These are phyloP conservation scores for Bombus balteatus DNA, from an alignment of 1,140 invertebrate species.

Conservation along the genomic window DNA sequence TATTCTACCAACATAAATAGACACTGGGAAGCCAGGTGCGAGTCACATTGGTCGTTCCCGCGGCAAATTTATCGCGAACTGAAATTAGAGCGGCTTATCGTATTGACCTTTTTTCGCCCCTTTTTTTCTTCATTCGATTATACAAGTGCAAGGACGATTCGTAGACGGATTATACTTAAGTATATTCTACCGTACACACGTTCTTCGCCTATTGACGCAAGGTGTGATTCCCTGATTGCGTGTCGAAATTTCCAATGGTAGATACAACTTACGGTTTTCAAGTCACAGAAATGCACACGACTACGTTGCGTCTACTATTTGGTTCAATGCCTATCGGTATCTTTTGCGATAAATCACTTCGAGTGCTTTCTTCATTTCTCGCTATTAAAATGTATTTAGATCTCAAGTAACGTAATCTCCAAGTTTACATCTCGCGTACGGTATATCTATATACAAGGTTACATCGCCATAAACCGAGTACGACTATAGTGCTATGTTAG, in stretches of 20 bases:
- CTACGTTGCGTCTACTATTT: no score
- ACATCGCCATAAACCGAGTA: background rate
- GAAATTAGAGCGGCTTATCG: slow-evolving; percentile 57
- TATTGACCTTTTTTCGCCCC: slow-evolving; percentile 15
- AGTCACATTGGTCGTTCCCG: slow-evolving; percentile 64
- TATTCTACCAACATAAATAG: slow-evolving; percentile 57
- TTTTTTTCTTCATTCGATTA: slow-evolving; percentile 6
- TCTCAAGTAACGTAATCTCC: background rate
- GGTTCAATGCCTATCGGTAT: no score
- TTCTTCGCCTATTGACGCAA: background rate
- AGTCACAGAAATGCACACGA: background rate
- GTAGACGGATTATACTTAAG: background rate
- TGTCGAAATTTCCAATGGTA: background rate
- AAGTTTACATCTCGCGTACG: background rate
- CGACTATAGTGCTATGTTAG: background rate
- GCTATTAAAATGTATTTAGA: background rate
- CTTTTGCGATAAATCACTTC: background rate
- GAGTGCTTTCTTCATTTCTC: background rate
- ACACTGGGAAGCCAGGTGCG: slow-evolving; percentile 68
- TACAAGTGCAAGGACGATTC: background rate
- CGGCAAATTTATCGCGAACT: slow-evolving; percentile 34
- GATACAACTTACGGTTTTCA: no score
- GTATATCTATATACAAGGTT: background rate
- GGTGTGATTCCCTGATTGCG: background rate
- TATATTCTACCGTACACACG: background rate